phyloP scores from a whole-genome alignment of 35 echinoderm and acorn worm genomes.

The Amphiura filiformis region DNA sequence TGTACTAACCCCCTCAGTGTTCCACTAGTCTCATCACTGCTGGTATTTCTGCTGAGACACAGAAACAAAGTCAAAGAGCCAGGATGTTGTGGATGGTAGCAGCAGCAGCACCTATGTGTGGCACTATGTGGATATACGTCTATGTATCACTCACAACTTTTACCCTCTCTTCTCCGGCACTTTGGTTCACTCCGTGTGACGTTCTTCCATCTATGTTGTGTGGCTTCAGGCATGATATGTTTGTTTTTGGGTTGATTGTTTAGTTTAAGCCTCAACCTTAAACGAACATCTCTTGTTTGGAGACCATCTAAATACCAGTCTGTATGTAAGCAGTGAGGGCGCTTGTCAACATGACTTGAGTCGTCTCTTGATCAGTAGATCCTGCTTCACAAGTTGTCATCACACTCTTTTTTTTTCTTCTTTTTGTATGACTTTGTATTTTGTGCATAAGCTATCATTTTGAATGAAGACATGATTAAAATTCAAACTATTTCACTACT shows the following conservation, averaged over 20 bases:
- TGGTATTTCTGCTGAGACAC: too few relatives aligned
- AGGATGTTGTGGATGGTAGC: too few relatives aligned
- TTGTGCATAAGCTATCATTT: too few relatives aligned
- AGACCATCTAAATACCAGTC: background rate
- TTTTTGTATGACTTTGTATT: too few relatives aligned
- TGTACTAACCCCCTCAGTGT: too few relatives aligned
- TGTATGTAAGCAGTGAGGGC: background rate
- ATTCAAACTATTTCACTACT: too few relatives aligned
- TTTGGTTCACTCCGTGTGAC: background rate
- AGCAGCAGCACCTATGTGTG: too few relatives aligned
- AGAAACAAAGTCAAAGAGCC: too few relatives aligned
- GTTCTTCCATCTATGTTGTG: too few relatives aligned
- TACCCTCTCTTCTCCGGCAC: background rate
- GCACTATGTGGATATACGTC: too few relatives aligned
- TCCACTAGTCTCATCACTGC: too few relatives aligned
- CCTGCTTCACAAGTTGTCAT: background rate
- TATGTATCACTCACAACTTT: background rate
- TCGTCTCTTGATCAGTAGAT: background rate
- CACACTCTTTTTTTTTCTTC: background rate
- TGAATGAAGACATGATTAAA: too few relatives aligned
- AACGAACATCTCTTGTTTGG: conserved; percentile 20
- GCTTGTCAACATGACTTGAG: background rate
- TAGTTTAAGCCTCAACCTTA: conserved; percentile 36
- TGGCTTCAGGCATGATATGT: conserved; percentile 56
- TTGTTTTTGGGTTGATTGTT: conserved; percentile 44